These are phyloP conservation scores for Aphelinus atriplicis DNA, from an alignment of 1,140 invertebrate species.

Conservation along the genomic window DNA sequence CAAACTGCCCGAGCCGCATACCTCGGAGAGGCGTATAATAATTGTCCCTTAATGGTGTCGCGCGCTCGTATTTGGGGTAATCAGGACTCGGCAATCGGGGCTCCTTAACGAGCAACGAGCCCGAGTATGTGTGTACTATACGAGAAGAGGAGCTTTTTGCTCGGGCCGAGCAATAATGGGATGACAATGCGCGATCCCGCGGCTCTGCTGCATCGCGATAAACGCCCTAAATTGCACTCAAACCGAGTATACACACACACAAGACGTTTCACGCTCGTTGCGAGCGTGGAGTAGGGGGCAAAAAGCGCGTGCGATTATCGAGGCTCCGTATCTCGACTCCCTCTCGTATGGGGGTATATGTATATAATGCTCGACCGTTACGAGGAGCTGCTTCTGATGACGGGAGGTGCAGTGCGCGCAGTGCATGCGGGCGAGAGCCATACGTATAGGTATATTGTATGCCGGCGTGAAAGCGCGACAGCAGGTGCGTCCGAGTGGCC, in stretches of 20 bases:
- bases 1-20: too few species aligned
- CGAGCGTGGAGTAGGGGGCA: not conserved
- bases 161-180: too few species aligned
- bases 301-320: slow-evolving; percentile 37
- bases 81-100: too few species aligned
- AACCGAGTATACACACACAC: not conserved
- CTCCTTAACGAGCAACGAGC: too few species aligned
- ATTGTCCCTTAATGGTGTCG: too few species aligned
- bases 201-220: too few species aligned
- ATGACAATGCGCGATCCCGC: too few species aligned
- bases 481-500: slow-evolving; percentile 28
- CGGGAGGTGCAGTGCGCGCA: slow-evolving; percentile 50
- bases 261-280: slow-evolving; percentile 7
- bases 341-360: slow-evolving; percentile 54
- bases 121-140: too few species aligned
- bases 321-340: slow-evolving; percentile 24
- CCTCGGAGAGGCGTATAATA: too few species aligned
- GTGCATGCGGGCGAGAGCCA: slow-evolving; percentile 52
- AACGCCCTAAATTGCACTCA: too few species aligned
- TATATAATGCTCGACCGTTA: slow-evolving; percentile 53
- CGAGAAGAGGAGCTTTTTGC: too few species aligned
- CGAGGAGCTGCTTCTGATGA: slow-evolving; percentile 45
- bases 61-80: too few species aligned
- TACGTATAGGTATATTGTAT: slow-evolving; percentile 31
- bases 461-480: slow-evolving; percentile 12